These are phyloP conservation scores for Todus mexicanus DNA, from an alignment of 2,797 vertebrate genomes.

Conservation along the genomic window DNA sequence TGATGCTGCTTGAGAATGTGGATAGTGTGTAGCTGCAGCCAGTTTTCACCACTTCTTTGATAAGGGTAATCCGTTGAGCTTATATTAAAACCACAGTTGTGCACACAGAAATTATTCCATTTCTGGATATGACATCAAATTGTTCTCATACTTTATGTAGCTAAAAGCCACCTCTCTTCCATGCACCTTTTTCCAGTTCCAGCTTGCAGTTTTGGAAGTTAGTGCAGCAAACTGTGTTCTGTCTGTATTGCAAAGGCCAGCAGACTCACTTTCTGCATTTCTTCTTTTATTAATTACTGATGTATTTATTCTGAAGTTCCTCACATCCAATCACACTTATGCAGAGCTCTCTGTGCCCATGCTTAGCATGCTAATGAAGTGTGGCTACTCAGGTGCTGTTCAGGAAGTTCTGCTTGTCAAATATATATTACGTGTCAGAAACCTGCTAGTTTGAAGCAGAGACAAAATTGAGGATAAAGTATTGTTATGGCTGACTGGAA, in stretches of 20 bases:
- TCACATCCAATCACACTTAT: neutral
- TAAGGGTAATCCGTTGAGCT: neutral
- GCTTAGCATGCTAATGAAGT: neutral
- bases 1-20: conserved; percentile 58
- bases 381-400: neutral
- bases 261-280: neutral
- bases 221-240: neutral
- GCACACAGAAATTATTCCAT: neutral
- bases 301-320: neutral
- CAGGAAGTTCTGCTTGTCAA: neutral
- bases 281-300: neutral
- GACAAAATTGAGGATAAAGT: neutral
- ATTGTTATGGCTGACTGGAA: neutral
- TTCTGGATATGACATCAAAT: neutral
- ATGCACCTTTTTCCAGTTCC: neutral
- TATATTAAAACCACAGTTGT: neutral
- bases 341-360: neutral
- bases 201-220: neutral
- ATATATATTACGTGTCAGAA: neutral
- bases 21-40: conserved; percentile 7
- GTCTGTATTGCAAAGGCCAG: neutral
- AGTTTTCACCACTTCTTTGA: conserved; percentile 40
- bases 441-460: neutral
- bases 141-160: neutral
- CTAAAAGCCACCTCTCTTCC: neutral